Evolutionary conservation across 2,113 vertebrate species (phyloP).

Genomic region (Sciurus niger): DNA sequence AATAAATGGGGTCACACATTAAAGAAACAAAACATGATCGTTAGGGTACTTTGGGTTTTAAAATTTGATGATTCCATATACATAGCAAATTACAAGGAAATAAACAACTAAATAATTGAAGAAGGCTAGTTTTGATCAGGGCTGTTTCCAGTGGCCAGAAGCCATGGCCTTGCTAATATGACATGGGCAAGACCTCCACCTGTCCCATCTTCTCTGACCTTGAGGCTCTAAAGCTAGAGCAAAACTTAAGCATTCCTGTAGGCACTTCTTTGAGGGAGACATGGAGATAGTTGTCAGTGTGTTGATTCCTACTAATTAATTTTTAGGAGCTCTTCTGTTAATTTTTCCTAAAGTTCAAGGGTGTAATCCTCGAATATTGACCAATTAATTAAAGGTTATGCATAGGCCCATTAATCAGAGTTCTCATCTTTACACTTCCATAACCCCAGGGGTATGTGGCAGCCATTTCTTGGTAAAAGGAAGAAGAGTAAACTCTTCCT

Average conservation of each 20-base stretch:
- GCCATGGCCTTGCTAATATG: background rate
- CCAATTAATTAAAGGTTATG: conserved; percentile 89
- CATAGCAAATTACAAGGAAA: conserved; percentile 71
- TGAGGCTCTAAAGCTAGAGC: background rate
- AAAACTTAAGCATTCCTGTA: background rate
- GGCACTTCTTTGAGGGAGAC: background rate
- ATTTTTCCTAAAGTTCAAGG: conserved; percentile 89
- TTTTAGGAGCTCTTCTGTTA: conserved; percentile 86
- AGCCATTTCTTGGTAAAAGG: conserved; percentile 55
- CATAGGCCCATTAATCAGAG: conserved; percentile 86
- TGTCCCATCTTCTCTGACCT: background rate
- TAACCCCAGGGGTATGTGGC: conserved; percentile 43
- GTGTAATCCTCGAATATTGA: conserved; percentile 87
- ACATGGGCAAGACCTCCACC: background rate
- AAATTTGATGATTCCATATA: conserved; percentile 79
- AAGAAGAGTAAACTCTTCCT: background rate
- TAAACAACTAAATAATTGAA: conserved; percentile 82
- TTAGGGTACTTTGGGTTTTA: conserved; percentile 77
- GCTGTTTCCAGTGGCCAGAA: background rate
- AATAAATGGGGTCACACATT: conserved; percentile 76
- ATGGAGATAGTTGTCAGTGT: conserved; percentile 73
- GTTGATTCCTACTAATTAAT: conserved; percentile 87
- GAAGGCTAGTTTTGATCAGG: conserved; percentile 61
- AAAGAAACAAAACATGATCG: conserved; percentile 80
- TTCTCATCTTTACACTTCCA: conserved; percentile 78